Base-by-base conservation (phyloP, 2,797 vertebrate genomes). In the Gambelia wislizenii region DNA sequence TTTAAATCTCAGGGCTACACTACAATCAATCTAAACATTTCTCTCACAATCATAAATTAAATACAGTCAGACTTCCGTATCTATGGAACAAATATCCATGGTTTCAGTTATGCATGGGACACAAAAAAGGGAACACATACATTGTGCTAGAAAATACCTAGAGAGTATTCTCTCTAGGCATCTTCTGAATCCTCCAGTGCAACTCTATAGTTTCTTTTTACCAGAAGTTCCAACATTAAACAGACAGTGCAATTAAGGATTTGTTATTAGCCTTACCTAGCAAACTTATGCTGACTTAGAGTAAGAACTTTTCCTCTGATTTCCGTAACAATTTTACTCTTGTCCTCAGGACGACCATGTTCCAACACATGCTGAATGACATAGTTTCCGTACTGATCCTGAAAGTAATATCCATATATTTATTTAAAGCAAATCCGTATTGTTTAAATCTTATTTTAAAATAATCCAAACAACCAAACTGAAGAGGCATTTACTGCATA, bases 381-480 rank as follows among this genome's bases (percentile, higher is more conserved):
- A 0, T 99, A 99, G 96, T 99, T 99, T 93, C 99, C 99, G 0
- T 99, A 99, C 39, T 99, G 99, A 97, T 99, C 99, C 99, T 99
- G 96, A 87, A 94, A 95, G 94, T 30, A 96, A 93, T 33, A 87
- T 18, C 72, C 5, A 22, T 13, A 80, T 59, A 42, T 76, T 81
- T 88, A 56, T 61, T 30, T 87, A n/a, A 74, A 61, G 33, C 8
- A 47, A 5, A 47, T 8, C 54, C 20, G 47, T 56, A 75, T 27
- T 18, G 56, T 27, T 89, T 74, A 74, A 47, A 36, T 52, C 52
- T 77, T 69, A n/a, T 64, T n/a, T 20, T n/a, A 67, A 83, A 74
- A 69, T 30, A 22, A 70, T 8, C 25, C 36, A 59, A 81, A 13
- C 14, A 14, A n/a, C 10, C 42, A 39, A 61, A 25, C 4, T 20